Percentiles rank a stretch among this genome's conserved stretches.
phyloP scores from a whole-genome alignment of 2,113 vertebrate species.

The Tetraodon nigroviridis region DNA sequence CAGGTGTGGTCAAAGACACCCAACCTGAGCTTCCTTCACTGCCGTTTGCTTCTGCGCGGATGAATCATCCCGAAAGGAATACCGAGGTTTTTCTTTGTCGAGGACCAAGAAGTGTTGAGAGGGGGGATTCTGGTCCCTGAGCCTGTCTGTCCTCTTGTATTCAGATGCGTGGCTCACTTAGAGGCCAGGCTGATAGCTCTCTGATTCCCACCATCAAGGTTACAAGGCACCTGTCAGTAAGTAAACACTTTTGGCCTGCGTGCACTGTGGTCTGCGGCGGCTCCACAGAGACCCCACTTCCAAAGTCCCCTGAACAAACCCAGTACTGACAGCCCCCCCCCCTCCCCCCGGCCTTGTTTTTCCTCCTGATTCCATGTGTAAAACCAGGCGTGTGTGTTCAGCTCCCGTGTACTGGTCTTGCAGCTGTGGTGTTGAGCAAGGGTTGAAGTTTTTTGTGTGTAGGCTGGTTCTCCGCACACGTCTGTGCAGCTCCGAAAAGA shows the following conservation, averaged over 20 bases:
- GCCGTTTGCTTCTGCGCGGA: neutral
- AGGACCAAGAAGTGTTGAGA: neutral
- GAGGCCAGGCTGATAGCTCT: constrained; percentile 66
- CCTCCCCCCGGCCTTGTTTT: constrained; percentile 6
- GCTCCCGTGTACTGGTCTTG: constrained; percentile 25
- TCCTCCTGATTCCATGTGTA: constrained; percentile 32
- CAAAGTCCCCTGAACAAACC: constrained; percentile 29
- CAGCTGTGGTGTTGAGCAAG: constrained; percentile 44
- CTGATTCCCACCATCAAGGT: constrained; percentile 74
- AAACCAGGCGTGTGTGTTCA: constrained; percentile 51
- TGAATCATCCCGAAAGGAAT: too few species aligned
- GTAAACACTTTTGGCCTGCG: constrained; percentile 59
- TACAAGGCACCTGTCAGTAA: constrained; percentile 76
- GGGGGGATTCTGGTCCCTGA: constrained; percentile 49
- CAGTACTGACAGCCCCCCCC: constrained; percentile 34
- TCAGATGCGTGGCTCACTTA: constrained; percentile 75
- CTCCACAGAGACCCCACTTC: constrained; percentile 26
- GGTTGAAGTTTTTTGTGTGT: neutral
- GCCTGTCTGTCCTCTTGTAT: constrained; percentile 75
- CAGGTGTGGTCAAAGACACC: neutral
- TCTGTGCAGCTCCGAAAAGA: constrained; percentile 8
- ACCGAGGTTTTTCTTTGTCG: too few species aligned
- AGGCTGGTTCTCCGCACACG: constrained; percentile 24
- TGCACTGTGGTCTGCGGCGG: constrained; percentile 44
- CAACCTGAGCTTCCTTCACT: constrained; percentile 6